Evolutionary conservation across 2,888 invertebrate genomes (phyloP), one percentile per base, ranked within the genome.

Genomic region (Eristalinus aeneus): DNA sequence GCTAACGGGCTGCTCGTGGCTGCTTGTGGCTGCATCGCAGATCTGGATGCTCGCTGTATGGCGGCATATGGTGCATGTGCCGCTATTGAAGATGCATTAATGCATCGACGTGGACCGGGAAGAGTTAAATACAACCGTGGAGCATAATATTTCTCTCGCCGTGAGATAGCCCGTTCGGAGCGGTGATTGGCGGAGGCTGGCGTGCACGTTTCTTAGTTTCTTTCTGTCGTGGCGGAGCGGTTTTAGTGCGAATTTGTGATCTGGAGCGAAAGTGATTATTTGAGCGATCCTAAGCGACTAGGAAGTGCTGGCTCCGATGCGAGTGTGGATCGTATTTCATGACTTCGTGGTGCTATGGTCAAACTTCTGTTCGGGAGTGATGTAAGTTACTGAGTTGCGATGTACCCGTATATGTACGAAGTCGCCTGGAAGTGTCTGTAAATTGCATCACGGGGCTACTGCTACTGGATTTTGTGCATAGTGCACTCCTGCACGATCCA

Each of bases 241-340:
- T 72, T 80, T 74, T 76, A 77, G 81, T 77, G 77, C 65, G 81
- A 73, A 86, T 73, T 73, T 81, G 73, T 77, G 81, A 81, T 81
- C 80, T 86, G 32, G 77, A 86, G 84, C 84, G 84, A 85, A 85
- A 85, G 84, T 85, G 75, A 85, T 80, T 72, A 67, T 75, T 75
- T 79, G 83, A 78, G 74, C 73, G 68, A 82, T 82, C 72, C 67
- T 82, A 22, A 34, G 71, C 39, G 9, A 16, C 8, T 23, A 74
- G 68, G 78, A 77, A 63, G 72, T 77, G 63, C 56, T 80, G 65
- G 65, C 67, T 65, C 67, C 56, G 12, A 63, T 68, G 64, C 23
- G 72, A 82, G 39, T 67, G 56, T 71, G 71, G 20, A 65, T 54
- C 16, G 53, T 68, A 63, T 79, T 63, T 73, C 67, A 31, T 73